Evolutionary conservation across 2,113 vertebrate species (phyloP).

Genomic region (Peromyscus polionotus): DNA sequence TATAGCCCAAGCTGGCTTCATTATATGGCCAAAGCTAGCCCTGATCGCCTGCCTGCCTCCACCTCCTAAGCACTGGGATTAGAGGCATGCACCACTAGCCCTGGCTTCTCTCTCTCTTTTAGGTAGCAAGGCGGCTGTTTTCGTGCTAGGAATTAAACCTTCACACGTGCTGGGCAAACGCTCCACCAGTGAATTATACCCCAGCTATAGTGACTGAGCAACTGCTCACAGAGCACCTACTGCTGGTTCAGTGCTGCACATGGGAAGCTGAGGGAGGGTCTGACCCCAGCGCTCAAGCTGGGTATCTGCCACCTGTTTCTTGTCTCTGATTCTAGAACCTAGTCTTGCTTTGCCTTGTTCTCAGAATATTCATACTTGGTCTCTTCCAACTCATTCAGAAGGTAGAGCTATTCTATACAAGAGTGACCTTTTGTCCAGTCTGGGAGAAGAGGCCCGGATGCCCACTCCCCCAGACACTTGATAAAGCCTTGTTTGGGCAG

Average conservation of each 20-base stretch:
- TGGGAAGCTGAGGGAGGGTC: not conserved
- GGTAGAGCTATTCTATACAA: not conserved
- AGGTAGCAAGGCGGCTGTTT: not conserved
- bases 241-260: not conserved
- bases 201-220: not conserved
- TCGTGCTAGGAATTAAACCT: not conserved
- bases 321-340: not conserved
- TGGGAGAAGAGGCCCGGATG: constrained; percentile 43
- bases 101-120: not conserved
- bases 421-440: constrained; percentile 5
- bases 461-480: not conserved
- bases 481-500: constrained; percentile 17
- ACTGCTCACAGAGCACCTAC: not conserved
- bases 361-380: constrained; percentile 16
- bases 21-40: not conserved
- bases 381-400: constrained; percentile 23
- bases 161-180: not conserved
- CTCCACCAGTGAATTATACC: not conserved
- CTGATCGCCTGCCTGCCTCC: not conserved
- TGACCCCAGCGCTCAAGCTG: not conserved
- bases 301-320: not conserved
- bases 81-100: not conserved
- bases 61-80: not conserved
- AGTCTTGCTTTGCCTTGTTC: constrained; percentile 9
- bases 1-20: not conserved